These are phyloP conservation scores for Sebastes steindachneri DNA, from an alignment of 2,797 vertebrate genomes.

Conservation along the genomic window DNA sequence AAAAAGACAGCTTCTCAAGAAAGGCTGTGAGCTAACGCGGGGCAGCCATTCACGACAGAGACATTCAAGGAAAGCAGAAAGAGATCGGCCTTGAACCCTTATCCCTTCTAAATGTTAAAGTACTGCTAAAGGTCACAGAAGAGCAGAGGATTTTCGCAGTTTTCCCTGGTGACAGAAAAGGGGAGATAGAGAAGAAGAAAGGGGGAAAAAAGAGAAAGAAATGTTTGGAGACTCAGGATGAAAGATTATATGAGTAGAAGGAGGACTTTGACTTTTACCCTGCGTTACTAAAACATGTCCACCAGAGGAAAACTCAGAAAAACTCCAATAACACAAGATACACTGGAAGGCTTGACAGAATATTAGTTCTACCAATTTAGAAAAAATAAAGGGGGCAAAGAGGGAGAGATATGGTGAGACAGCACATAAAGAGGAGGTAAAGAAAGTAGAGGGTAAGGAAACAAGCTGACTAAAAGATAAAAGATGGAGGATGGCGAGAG, in stretches of 20 bases:
- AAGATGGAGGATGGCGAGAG: slow-evolving; percentile 20
- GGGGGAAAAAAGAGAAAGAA: neutral
- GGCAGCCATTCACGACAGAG: slow-evolving; percentile 8
- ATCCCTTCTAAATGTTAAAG: slow-evolving; percentile 48
- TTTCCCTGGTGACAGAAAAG: neutral
- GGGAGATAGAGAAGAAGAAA: neutral
- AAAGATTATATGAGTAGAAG: neutral
- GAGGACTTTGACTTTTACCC: neutral
- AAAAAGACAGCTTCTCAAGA: slow-evolving; percentile 13
- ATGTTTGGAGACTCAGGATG: neutral
- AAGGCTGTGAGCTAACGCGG: slow-evolving; percentile 12
- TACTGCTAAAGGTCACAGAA: slow-evolving; percentile 40
- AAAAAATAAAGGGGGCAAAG: neutral
- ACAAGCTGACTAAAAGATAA: slow-evolving; percentile 33
- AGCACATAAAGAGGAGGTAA: neutral
- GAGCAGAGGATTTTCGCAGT: slow-evolving; percentile 5
- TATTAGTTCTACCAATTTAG: neutral
- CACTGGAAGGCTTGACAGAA: neutral
- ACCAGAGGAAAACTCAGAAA: neutral
- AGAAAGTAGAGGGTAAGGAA: slow-evolving; percentile 23
- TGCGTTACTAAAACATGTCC: neutral
- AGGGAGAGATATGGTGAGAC: neutral
- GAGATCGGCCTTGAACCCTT: neutral
- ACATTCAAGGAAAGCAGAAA: slow-evolving; percentile 7
- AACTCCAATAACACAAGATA: neutral